Evolutionary conservation across 2,797 vertebrate genomes (phyloP).

Genomic region (Propithecus perrieri): DNA sequence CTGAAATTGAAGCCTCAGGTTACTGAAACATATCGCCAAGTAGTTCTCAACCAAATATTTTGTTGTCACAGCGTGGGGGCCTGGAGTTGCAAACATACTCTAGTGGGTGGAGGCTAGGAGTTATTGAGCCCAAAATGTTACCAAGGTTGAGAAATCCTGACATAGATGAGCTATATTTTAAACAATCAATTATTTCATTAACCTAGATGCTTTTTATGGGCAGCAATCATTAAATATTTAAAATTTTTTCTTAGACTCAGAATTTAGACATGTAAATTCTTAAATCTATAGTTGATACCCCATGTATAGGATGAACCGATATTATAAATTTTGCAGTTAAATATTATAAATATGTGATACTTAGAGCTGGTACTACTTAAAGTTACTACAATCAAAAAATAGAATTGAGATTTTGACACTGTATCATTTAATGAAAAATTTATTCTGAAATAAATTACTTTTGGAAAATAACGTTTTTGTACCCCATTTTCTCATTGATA

Average conservation of each 20-base stretch:
- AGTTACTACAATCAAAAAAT: constrained; percentile 25
- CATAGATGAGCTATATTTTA: neutral
- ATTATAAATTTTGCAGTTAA: constrained; percentile 8
- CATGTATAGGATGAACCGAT: neutral
- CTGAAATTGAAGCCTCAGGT: neutral
- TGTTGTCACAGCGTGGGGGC: neutral
- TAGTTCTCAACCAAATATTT: neutral
- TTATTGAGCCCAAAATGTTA: neutral
- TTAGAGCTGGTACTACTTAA: constrained; percentile 7
- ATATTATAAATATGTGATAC: neutral
- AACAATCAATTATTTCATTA: neutral
- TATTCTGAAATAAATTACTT: constrained; percentile 57
- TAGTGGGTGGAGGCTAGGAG: neutral
- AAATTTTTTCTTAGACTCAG: constrained; percentile 3
- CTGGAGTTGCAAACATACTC: neutral
- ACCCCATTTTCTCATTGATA: neutral
- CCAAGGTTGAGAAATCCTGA: neutral
- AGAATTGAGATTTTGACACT: neutral
- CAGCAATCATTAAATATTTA: neutral
- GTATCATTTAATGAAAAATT: constrained; percentile 43
- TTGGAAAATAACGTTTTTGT: constrained; percentile 45
- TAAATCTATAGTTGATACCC: constrained; percentile 9
- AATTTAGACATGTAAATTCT: constrained; percentile 14
- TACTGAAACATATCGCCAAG: neutral
- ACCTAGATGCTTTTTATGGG: neutral